Evolutionary conservation across 1,140 invertebrate species (phyloP), one percentile per base, ranked within the genome.

Genomic region (Acyrthosiphon pisum): DNA sequence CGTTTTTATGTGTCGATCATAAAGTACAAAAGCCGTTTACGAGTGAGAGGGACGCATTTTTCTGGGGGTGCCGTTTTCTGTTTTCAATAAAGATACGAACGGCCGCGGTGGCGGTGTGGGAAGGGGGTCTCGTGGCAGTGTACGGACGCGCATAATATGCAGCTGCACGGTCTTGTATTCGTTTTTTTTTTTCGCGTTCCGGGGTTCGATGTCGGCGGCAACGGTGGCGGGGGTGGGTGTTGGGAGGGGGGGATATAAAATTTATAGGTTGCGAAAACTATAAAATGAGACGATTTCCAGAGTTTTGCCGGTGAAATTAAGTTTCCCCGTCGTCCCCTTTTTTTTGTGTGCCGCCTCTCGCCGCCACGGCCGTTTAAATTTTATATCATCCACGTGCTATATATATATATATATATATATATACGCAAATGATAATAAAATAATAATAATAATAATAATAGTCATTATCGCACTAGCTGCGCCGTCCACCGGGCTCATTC

Each of bases 231-330:
- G 4, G 22, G 22, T 18, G 53, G 23, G 56, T 30, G 53, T 76
- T 14, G 68, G 60, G 20, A 48, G 60, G 60, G 90, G 37, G 76
- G 76, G 81, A 50, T 93, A 93, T 93, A 93, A 93, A 93, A 93
- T 93, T 93, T 93, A 93, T 93, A 93, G 91, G 91, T 93, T 93
- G 91, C 91, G 76, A 92, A 93, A 93, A 93, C 91, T 93, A 93
- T 93, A 93, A 93, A 93, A 93, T 93, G 91, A 93, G 91, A 93
- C 91, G 91, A 93, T 93, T 93, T 93, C 35, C 91, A 93, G 81
- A 92, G 91, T 92, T 92, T 93, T 93, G 91, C 81, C 91, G 91
- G 81, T 93, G 91, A 93, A 93, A 93, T 93, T 93, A 93, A 93
- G 91, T 93, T 93, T 93, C 91, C 91, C 91, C 76, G 68, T 86